Evolutionary conservation across 2,888 invertebrate species (phyloP).

Genomic region (Piscicola geometra): DNA sequence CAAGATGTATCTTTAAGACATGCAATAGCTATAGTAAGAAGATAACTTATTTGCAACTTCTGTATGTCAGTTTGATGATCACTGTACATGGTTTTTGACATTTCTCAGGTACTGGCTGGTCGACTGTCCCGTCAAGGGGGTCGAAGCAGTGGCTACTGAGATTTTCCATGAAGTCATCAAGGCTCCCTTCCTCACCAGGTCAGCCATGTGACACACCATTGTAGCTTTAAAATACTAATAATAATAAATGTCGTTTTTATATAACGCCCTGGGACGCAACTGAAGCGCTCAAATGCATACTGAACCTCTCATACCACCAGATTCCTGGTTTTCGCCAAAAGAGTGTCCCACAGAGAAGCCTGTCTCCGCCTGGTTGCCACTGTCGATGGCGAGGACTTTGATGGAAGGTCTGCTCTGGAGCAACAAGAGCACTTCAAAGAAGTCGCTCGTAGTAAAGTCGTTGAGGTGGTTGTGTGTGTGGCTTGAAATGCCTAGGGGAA

Average conservation of each 20-base stretch:
- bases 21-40: too few relatives aligned
- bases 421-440: slow-evolving; percentile 74
- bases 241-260: too few relatives aligned
- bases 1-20: too few relatives aligned
- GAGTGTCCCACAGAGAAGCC: slow-evolving; percentile 60
- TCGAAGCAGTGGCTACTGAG: slow-evolving; percentile 97
- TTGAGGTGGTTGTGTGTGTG: slow-evolving; percentile 68
- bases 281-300: too few relatives aligned
- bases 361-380: slow-evolving; percentile 81
- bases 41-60: too few relatives aligned
- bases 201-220: too few relatives aligned
- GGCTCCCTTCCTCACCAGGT: slow-evolving; percentile 82
- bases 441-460: slow-evolving; percentile 94
- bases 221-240: too few relatives aligned
- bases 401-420: slow-evolving; percentile 80
- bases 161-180: slow-evolving; percentile 96
- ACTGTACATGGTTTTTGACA: too few relatives aligned
- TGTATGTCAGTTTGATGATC: background rate
- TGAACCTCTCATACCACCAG: too few relatives aligned
- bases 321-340: slow-evolving; percentile 96
- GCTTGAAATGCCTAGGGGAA: background rate
- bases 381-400: slow-evolving; percentile 98
- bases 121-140: slow-evolving; percentile 89
- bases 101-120: slow-evolving; percentile 84
- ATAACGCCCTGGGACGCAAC: too few relatives aligned